Base-by-base conservation (phyloP, 1,140 invertebrate species). In the Pogonomyrmex barbatus region DNA sequence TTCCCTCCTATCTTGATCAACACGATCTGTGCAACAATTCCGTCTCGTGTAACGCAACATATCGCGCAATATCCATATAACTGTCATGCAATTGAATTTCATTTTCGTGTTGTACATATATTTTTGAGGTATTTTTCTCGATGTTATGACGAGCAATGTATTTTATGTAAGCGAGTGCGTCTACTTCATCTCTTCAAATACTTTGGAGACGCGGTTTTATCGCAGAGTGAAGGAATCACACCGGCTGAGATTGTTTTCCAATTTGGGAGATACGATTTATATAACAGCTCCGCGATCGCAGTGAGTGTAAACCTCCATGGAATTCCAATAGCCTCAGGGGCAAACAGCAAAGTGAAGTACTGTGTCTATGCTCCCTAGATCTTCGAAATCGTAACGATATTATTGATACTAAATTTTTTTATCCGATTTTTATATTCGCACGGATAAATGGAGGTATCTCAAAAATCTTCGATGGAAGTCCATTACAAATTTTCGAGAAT, bases 251-350 rank as follows among this genome's bases (percentile, higher is more conserved):
- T 90, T 90, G 88, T 90, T 89, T 85, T 87, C 62, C 88, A 81
- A 87, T 90, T 85, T 85, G 56, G 52, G n/a, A 24, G 75, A 90
- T 83, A 77, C 67, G 70, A 87, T 90, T 90, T 90, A 89, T 90
- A 85, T 87, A 78, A 85, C 67, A 65, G 58, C 50, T 24, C 30
- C 54, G 54, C 54, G 68, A 85, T 75, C 70, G 33, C 50, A 75
- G 60, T 83, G 58, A 62, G 60, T 68, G 52, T 68, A 86, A 87
- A 82, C n/a, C 62, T 58, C 47, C 42, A 79, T 88, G 73, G 87
- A 89, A 89, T 89, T 56, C 77, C 71, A 33, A 88, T 86, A 68
- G 70, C 30, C 58, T 39, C 14, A 24, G 33, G 24, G 81, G 67
- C 88, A 54, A 68, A 60, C 58, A 65, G 36, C 70, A 45, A 81